phyloP scores from a whole-genome alignment of 2,797 vertebrate genomes.

The Otus scops region DNA sequence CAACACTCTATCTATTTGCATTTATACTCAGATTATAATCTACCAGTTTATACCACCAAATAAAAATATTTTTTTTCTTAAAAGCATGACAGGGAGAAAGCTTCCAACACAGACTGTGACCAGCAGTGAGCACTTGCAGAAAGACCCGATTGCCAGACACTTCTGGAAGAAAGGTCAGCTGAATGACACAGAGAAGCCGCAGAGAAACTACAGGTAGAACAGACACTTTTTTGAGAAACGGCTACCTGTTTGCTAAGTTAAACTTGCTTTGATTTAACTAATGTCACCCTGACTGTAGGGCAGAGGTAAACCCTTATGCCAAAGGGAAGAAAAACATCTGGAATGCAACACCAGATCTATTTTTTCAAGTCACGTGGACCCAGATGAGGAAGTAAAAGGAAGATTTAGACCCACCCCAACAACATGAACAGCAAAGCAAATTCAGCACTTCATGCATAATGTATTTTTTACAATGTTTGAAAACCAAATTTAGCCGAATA shows the following conservation, averaged over 20 bases:
- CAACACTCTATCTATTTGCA: neutral
- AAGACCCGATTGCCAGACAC: neutral
- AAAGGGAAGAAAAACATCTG: neutral
- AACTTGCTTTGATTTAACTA: neutral
- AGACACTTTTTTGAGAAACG: neutral
- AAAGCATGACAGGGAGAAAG: neutral
- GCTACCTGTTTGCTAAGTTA: neutral
- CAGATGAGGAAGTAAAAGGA: neutral
- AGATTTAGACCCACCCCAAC: neutral
- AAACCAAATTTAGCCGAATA: neutral
- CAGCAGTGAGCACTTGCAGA: neutral
- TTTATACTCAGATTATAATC: neutral
- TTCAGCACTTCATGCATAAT: neutral
- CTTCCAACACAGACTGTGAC: neutral
- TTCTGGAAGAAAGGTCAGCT: neutral
- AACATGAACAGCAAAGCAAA: neutral
- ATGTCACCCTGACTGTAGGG: neutral
- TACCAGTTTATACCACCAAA: neutral
- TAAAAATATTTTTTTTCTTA: neutral
- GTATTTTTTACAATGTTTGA: neutral
- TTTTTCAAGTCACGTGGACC: neutral
- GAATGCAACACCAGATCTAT: neutral
- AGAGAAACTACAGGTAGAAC: neutral
- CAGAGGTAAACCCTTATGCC: neutral
- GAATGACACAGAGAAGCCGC: neutral